These are phyloP conservation scores for Cinclus mexicanus DNA, from an alignment of 2,113 vertebrate genomes.

Conservation along the genomic window DNA sequence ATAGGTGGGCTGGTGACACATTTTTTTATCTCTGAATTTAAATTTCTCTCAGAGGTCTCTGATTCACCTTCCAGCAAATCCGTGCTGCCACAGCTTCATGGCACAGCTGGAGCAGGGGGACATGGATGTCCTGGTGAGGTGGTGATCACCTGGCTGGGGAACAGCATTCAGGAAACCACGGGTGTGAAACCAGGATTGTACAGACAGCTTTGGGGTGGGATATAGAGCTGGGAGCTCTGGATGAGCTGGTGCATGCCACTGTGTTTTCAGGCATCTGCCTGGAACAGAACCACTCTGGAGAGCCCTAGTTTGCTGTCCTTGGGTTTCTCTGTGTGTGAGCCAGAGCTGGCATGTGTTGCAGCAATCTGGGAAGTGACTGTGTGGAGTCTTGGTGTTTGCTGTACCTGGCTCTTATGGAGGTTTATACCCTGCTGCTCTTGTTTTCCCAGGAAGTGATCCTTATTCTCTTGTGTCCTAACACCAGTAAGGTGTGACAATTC, in stretches of 20 bases:
- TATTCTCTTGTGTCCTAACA: neutral
- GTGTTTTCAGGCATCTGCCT: neutral
- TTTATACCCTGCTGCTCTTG: neutral
- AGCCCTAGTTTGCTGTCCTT: fast-evolving
- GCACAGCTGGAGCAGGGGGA: fast-evolving
- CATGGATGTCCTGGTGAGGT: neutral
- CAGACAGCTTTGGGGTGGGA: fast-evolving
- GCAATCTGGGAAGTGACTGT: neutral
- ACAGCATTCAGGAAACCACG: fast-evolving
- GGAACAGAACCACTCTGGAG: fast-evolving
- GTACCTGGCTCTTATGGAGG: neutral
- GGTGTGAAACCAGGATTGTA: fast-evolving
- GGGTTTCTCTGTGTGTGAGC: neutral
- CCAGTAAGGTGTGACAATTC: fast-evolving
- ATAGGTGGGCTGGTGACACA: neutral
- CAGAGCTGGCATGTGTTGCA: neutral
- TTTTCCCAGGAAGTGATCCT: neutral
- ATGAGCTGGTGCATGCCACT: fast-evolving
- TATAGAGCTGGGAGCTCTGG: neutral
- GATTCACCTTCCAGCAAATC: neutral
- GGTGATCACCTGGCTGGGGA: neutral
- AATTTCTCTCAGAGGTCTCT: neutral
- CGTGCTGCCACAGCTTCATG: fast-evolving
- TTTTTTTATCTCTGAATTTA: neutral
- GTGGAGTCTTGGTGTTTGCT: neutral